Evolutionary conservation across 2,797 vertebrate genomes (phyloP).

Genomic region (Gobio occitaniae): DNA sequence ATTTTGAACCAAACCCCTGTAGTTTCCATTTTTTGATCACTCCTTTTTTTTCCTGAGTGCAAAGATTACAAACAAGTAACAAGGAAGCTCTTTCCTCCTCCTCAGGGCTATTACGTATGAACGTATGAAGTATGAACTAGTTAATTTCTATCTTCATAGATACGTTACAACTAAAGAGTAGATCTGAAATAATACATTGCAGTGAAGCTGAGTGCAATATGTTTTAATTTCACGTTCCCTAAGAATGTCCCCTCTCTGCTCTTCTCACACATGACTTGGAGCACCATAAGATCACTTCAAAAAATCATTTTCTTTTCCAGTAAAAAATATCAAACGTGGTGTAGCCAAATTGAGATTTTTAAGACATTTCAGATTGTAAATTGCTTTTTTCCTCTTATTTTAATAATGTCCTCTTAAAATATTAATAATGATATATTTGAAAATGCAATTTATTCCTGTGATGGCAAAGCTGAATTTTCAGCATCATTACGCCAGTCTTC

Average conservation of each 20-base stretch:
- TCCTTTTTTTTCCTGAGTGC: neutral
- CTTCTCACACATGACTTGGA: constrained; percentile 3
- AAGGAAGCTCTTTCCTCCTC: constrained; percentile 3
- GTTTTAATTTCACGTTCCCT: constrained; percentile 24
- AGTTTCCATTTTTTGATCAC: constrained; percentile 18
- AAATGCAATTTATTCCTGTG: neutral
- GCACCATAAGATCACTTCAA: constrained; percentile 18
- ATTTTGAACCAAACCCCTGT: neutral
- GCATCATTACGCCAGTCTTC: neutral
- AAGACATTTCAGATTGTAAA: no score
- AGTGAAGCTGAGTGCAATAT: constrained; percentile 22
- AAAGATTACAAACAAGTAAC: constrained; percentile 7
- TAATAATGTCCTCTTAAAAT: no score
- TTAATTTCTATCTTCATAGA: constrained; percentile 23
- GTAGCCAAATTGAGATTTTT: no score
- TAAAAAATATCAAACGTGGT: no score
- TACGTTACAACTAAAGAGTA: constrained; percentile 10
- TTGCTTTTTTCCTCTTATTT: no score
- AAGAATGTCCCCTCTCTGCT: neutral
- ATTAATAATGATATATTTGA: neutral
- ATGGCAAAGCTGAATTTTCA: neutral
- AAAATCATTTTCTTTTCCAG: no score
- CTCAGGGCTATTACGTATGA: neutral
- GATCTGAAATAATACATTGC: constrained; percentile 8
- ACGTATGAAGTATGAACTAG: constrained; percentile 37